These are phyloP conservation scores for Pelmatolapia mariae DNA, from an alignment of 2,113 vertebrate species.

Conservation along the genomic window DNA sequence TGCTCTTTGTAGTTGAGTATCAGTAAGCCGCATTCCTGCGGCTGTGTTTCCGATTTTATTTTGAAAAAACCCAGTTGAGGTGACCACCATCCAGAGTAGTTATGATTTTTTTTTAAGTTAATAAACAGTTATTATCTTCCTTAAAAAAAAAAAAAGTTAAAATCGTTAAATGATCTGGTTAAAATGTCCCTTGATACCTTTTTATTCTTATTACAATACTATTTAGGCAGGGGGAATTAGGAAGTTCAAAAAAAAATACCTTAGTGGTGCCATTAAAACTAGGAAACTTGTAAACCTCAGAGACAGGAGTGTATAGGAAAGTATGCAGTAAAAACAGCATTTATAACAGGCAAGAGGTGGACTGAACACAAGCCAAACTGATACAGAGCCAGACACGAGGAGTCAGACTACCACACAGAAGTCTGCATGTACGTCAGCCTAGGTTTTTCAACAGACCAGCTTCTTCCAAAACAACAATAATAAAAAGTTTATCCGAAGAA, in stretches of 20 bases:
- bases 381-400: background rate
- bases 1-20: conserved; percentile 28
- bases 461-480: background rate
- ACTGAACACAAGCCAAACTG: conserved; percentile 14
- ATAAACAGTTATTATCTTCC: background rate
- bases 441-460: background rate
- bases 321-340: conserved; percentile 33
- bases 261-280: conserved; percentile 28
- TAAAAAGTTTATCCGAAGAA: background rate
- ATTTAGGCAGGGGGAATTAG: background rate
- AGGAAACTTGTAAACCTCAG: conserved; percentile 44
- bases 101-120: background rate
- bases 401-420: background rate
- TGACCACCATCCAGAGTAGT: background rate
- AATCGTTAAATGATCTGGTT: background rate
- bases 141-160: background rate
- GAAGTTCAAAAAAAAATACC: conserved; percentile 22
- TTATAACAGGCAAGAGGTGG: conserved; percentile 5
- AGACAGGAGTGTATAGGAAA: conserved; percentile 35
- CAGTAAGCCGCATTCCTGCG: background rate
- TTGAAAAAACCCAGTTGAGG: background rate
- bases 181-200: background rate
- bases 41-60: background rate
- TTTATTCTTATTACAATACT: background rate
- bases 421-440: background rate